These are phyloP conservation scores for Leuciscus idus DNA, from an alignment of 2,113 vertebrate species.

Conservation along the genomic window DNA sequence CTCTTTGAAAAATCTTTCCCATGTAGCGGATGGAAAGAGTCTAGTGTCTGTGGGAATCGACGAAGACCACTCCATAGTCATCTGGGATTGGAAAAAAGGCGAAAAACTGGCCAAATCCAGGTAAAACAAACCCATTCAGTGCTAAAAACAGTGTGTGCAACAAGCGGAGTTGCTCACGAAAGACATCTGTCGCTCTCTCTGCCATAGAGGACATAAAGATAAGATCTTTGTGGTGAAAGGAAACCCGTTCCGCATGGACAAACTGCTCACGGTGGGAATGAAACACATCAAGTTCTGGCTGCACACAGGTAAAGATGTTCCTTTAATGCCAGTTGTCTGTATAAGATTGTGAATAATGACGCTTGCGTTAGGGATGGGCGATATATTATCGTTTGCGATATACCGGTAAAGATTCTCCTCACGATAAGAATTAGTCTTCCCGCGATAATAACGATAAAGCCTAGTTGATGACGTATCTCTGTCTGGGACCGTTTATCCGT, in stretches of 20 bases:
- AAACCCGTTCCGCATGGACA: constrained; percentile 92
- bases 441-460: too few species aligned
- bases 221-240: constrained; percentile 96
- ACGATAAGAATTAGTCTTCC: too few species aligned
- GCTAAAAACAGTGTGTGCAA: not conserved
- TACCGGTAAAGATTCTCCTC: too few species aligned
- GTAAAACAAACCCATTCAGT: constrained; percentile 65
- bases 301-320: constrained; percentile 82
- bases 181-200: constrained; percentile 36
- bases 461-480: too few species aligned
- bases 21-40: constrained; percentile 90
- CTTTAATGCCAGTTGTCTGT: not conserved
- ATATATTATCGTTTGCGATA: too few species aligned
- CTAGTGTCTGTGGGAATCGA: constrained; percentile 92
- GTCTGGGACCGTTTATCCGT: too few species aligned
- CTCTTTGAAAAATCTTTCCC: not conserved
- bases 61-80: constrained; percentile 90
- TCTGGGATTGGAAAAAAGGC: constrained; percentile 99
- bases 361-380: too few species aligned
- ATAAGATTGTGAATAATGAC: not conserved
- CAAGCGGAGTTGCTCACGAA: not conserved
- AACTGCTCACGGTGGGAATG: constrained; percentile 90
- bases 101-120: constrained; percentile 91
- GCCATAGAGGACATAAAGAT: constrained; percentile 91
- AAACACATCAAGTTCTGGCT: constrained; percentile 99